Evolutionary conservation across 2,888 invertebrate genomes (phyloP), one percentile per base, ranked within the genome.

Genomic region (Agrochola lychnidis): DNA sequence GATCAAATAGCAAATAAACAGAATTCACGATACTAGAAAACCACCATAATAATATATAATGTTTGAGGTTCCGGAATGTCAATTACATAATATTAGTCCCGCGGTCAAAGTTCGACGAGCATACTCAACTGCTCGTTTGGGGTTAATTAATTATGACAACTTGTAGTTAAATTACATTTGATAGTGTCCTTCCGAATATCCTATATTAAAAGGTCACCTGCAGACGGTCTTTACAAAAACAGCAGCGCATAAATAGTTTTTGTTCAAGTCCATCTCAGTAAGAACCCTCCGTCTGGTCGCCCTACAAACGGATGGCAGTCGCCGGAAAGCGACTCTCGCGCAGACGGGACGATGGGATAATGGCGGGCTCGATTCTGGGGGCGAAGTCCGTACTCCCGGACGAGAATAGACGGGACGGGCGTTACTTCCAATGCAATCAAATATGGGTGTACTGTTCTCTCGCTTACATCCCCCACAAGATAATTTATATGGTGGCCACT

Each of bases 281-380:
- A 36, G 19, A 30, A 61, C 70, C 40, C 70, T 71, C 68, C 68
- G 53, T 45, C 19, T 87, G 83, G 89, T 79, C 84, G 81, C 85
- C 81, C 69, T 82, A 87, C 78, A 78, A 84, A 78, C 91, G 91
- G 93, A 92, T 90, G 90, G 86, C 74, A 83, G 83, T 87, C 85
- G 83, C 90, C 92, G 93, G 94, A 93, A 91, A 91, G 89, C 89
- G 88, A 87, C 89, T 90, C 90, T 89, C 88, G 90, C 90, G 88
- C 90, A 89, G 84, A 84, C 92, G 89, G 87, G 89, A 89, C 89
- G 90, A 91, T 91, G 91, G 93, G 92, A 93, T 94, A 94, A 94
- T 94, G 88, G 90, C 86, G 84, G 75, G 83, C 86, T 76, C 84
- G 69, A 56, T 77, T 80, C 83, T 82, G 91, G 91, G 93, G 89